Percentiles rank a stretch among this genome's conserved stretches.
Evolutionary conservation across 1,140 invertebrate species (phyloP).

Genomic region (Dysdera silvatica): DNA sequence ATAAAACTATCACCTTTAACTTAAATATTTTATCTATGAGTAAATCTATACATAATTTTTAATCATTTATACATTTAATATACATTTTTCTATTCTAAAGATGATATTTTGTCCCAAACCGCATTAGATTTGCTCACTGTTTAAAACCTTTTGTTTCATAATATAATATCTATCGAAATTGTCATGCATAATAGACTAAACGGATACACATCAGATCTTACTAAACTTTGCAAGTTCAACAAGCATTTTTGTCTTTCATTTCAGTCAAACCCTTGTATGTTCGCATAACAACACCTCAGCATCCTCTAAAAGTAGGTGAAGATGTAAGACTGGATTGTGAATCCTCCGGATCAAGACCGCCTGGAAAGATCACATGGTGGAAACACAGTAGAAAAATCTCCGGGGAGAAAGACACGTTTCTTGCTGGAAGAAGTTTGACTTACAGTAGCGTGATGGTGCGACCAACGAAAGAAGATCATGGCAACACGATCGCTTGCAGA

Average conservation of each 20-base stretch:
- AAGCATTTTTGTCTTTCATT: conserved; percentile 37
- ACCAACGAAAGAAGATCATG: conserved; percentile 29
- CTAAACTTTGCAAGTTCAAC: no score
- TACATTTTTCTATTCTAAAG: no score
- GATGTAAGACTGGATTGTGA: conserved; percentile 26
- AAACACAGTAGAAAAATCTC: conserved; percentile 20
- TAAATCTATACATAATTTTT: no score
- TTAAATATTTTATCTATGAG: no score
- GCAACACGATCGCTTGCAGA: conserved; percentile 30
- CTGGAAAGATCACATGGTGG: conserved; percentile 35
- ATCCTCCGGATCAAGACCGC: conserved; percentile 32
- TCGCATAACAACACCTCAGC: conserved; percentile 63
- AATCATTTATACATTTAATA: no score
- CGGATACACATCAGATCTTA: no score
- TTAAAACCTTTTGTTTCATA: no score
- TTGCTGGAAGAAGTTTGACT: conserved; percentile 63
- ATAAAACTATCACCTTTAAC: no score
- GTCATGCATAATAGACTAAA: no score
- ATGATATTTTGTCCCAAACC: no score
- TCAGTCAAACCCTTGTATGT: conserved; percentile 74
- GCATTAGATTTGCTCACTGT: no score
- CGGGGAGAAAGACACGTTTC: conserved; percentile 43
- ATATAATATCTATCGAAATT: no score
- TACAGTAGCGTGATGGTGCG: conserved; percentile 31
- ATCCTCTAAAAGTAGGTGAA: conserved; percentile 29